Percentiles rank a stretch among this genome's conserved stretches.
Evolutionary conservation across 2,888 invertebrate species (phyloP).

Genomic region (Cerceris ruficornis): DNA sequence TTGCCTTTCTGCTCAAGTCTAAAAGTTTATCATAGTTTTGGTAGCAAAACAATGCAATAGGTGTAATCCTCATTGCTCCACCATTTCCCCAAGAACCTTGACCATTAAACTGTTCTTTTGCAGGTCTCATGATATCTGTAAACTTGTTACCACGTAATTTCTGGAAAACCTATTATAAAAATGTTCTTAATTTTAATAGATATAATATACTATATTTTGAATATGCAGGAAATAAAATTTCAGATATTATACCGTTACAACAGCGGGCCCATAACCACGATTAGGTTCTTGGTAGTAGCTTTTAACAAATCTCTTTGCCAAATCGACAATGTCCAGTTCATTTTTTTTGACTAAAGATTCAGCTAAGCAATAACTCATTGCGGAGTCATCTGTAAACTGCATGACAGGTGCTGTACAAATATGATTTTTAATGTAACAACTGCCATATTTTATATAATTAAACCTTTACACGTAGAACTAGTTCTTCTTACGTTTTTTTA

Average conservation of each 20-base stretch:
- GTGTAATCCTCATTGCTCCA: constrained; percentile 88
- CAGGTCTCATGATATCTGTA: constrained; percentile 85
- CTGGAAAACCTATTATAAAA: constrained; percentile 81
- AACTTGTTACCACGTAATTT: constrained; percentile 83
- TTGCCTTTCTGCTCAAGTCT: constrained; percentile 82
- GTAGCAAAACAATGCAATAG: constrained; percentile 85
- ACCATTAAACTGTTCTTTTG: constrained; percentile 86
- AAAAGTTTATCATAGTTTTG: constrained; percentile 82
- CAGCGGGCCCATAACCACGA: constrained; percentile 86
- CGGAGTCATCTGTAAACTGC: constrained; percentile 88
- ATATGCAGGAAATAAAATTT: not conserved
- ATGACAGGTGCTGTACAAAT: constrained; percentile 83
- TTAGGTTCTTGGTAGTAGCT: constrained; percentile 85
- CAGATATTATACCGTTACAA: constrained; percentile 79
- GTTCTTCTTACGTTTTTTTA: not conserved
- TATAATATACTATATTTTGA: not conserved
- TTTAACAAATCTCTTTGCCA: constrained; percentile 86
- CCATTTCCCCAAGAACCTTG: constrained; percentile 90
- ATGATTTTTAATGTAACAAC: constrained; percentile 17
- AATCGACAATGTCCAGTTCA: constrained; percentile 83
- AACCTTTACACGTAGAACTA: no score
- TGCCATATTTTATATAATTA: not conserved
- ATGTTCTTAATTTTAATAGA: not conserved
- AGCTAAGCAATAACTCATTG: constrained; percentile 87
- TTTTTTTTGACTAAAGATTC: constrained; percentile 84